A percentile compares a stretch with the other conserved stretches of the same genome.
These are phyloP conservation scores for Chironomus striatipennis DNA, from an alignment of 1,140 invertebrate genomes.

Conservation along the genomic window DNA sequence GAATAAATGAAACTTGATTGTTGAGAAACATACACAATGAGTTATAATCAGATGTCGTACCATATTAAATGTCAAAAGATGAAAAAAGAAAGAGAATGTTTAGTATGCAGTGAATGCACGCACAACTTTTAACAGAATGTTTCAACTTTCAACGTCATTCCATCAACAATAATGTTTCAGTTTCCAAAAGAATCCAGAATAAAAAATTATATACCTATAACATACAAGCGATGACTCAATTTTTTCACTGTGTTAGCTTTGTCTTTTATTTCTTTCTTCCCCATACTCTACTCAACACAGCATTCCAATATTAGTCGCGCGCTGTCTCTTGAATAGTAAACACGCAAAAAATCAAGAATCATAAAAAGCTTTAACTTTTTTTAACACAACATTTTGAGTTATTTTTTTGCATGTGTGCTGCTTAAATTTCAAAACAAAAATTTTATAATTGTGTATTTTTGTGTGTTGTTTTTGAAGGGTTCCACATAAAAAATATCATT, in stretches of 20 bases:
- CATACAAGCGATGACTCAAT: neutral
- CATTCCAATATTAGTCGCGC: neutral
- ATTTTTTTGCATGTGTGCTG: neutral
- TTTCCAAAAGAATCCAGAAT: neutral
- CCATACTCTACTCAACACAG: neutral
- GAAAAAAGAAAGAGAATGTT: neutral
- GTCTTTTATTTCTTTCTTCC: neutral
- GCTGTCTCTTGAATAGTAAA: conserved; percentile 3
- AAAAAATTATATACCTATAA: neutral
- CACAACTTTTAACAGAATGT: neutral
- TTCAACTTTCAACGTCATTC: neutral
- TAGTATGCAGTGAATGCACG: neutral
- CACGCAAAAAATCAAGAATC: neutral
- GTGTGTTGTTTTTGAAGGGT: too few relatives aligned
- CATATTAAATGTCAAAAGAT: too few relatives aligned
- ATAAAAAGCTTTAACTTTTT: neutral
- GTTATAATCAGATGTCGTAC: too few relatives aligned
- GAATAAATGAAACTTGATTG: too few relatives aligned
- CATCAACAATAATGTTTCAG: neutral
- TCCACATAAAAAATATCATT: too few relatives aligned
- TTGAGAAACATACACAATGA: too few relatives aligned
- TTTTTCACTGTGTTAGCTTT: neutral
- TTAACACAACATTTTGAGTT: neutral
- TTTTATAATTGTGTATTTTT: neutral
- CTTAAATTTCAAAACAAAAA: neutral